phyloP scores from a whole-genome alignment of 1,140 invertebrate genomes.

The Penaeus japonicus region DNA sequence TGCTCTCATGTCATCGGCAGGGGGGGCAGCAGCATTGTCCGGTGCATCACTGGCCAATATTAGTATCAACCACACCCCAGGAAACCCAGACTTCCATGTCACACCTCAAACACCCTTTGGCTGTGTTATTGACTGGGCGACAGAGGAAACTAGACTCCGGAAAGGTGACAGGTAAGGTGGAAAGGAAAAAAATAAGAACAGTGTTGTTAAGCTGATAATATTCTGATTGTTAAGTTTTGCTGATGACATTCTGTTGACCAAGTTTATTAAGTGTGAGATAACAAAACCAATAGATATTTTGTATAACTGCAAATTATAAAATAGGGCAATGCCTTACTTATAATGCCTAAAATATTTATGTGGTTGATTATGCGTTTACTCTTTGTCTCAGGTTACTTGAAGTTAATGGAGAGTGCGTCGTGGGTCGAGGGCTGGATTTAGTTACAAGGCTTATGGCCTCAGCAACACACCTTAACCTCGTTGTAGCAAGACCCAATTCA shows the following conservation, averaged over 20 bases:
- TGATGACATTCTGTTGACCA: too few species aligned
- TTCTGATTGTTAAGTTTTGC: too few species aligned
- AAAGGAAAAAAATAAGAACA: neutral
- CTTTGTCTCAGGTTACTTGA: slow-evolving; percentile 75
- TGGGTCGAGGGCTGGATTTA: slow-evolving; percentile 69
- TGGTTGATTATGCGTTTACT: slow-evolving; percentile 3
- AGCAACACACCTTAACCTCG: slow-evolving; percentile 39
- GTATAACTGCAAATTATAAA: too few species aligned
- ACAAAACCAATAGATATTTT: too few species aligned
- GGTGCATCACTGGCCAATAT: slow-evolving; percentile 29
- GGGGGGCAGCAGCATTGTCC: slow-evolving; percentile 19
- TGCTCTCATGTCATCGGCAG: slow-evolving; percentile 22
- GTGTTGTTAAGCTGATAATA: too few species aligned
- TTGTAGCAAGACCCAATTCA: slow-evolving; percentile 33
- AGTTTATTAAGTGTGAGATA: too few species aligned
- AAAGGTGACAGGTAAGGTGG: slow-evolving; percentile 76
- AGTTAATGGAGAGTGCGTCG: slow-evolving; percentile 80
- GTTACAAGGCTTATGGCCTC: slow-evolving; percentile 49
- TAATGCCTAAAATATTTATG: neutral
- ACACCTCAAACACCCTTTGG: slow-evolving; percentile 36
- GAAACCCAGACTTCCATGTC: slow-evolving; percentile 51
- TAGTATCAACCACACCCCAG: slow-evolving; percentile 32
- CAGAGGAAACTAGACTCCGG: slow-evolving; percentile 75
- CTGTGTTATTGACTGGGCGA: slow-evolving; percentile 74
- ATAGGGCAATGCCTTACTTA: neutral